Evolutionary conservation across 2,797 vertebrate genomes (phyloP), one percentile per base, ranked within the genome.

Genomic region (Sus cebifrons): DNA sequence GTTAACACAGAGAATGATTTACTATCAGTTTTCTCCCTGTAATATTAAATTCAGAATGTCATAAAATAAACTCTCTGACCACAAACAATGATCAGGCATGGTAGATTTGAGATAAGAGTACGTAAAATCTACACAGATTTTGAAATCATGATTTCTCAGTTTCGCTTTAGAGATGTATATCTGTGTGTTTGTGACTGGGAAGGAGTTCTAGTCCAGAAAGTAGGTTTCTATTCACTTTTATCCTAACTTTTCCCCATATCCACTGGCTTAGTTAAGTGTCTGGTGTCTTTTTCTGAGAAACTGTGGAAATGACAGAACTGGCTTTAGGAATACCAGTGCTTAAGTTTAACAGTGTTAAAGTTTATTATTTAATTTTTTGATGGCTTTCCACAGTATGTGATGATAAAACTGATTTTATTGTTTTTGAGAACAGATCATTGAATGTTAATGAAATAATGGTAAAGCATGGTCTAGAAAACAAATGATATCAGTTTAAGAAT

Each of bases 401-500:
- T 86, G 0, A 62, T 92, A 93, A 21, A 67, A 8, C 73, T 71
- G 56, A 64, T 94, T 93, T 93, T 94, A 0, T 65, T 96, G 49
- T 96, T 93, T 93, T 68, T 60, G 0, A 4, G 87, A 97, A 9
- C 15, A 93, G 84, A 91, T 94, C 82, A 95, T 62, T 97, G 96
- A 94, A 91, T 94, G 90, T 75, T 95, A 96, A 83, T 86, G 83
- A 97, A 89, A 86, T 67, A 36, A 79, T 65, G 52, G 16, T 32
- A 25, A 81, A 84, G 29, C 84, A 73, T 82, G 20, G 67, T 89
- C 18, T 49, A 68, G 20, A 91, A 79, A 62, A 84, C 13, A 75
- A 29, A 79, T 77, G 27, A 52, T 29, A 60, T 60, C 77, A 54
- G 54, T 81, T 71, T 88, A 73, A 54, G 21, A 74, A 1, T 91